Conservation (phyloP, 2,113 vertebrate genomes). For the Stigmatopora nigra region DNA sequence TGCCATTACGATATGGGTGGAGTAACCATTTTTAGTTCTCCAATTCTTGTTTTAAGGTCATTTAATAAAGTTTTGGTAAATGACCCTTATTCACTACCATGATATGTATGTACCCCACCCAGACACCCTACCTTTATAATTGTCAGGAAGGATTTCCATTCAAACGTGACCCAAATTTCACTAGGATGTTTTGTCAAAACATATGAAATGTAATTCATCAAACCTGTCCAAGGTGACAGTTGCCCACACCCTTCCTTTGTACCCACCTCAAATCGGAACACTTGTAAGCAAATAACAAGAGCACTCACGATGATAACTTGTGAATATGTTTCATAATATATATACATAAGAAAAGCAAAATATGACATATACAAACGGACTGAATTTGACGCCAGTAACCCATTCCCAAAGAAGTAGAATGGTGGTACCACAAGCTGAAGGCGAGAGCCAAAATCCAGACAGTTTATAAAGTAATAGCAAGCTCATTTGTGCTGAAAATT, state of each 20-base stretch:
- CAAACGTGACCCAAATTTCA: not conserved
- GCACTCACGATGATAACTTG: too few relatives aligned
- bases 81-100: not conserved
- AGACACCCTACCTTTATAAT: not conserved
- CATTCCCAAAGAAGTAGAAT: too few relatives aligned
- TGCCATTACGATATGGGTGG: constrained; percentile 4
- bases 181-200: not conserved
- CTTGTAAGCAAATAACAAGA: too few relatives aligned
- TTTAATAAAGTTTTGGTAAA: not conserved
- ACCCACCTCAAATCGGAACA: too few relatives aligned
- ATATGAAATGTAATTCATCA: not conserved
- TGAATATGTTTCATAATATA: too few relatives aligned
- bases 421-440: too few relatives aligned
- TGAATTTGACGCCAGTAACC: too few relatives aligned
- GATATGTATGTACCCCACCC: not conserved
- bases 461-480: constrained; percentile 10
- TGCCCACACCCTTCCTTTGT: not conserved
- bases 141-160: not conserved
- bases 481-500: constrained; percentile 41
- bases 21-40: not conserved
- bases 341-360: too few relatives aligned
- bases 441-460: not conserved
- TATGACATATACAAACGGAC: too few relatives aligned
- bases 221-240: not conserved
- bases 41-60: constrained; percentile 16